Conservation (phyloP, 2,113 vertebrate genomes). For the Myocastor coypus region DNA sequence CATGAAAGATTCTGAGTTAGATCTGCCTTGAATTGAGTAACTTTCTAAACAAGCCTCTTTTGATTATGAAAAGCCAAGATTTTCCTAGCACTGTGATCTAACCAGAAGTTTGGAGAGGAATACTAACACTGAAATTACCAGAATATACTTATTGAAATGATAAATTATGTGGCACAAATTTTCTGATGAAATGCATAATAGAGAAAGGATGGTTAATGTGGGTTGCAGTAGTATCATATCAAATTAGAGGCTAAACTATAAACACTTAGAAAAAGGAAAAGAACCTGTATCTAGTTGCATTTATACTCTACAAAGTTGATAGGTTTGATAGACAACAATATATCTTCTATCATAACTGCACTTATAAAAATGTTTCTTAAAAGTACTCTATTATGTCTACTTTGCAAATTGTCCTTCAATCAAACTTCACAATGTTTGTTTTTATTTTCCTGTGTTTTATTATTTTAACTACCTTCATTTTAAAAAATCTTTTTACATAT, state of each 20-base stretch:
- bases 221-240: not conserved
- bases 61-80: not conserved
- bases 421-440: not conserved
- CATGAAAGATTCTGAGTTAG: not conserved
- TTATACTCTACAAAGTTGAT: not conserved
- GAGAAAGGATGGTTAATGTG: not conserved
- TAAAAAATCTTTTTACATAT: not conserved
- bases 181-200: not conserved
- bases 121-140: slow-evolving; percentile 50
- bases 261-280: not conserved
- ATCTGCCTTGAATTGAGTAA: slow-evolving; percentile 38
- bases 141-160: slow-evolving; percentile 4
- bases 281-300: not conserved
- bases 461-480: not conserved
- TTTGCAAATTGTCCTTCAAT: slow-evolving; percentile 30
- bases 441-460: not conserved
- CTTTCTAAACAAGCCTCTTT: slow-evolving; percentile 2
- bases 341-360: not conserved
- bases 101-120: not conserved
- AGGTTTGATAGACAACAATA: not conserved
- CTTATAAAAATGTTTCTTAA: not conserved
- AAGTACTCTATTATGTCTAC: not conserved
- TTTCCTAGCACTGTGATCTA: not conserved
- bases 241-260: not conserved
- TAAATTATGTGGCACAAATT: not conserved